Evolutionary conservation across 2,888 invertebrate species (phyloP), one percentile per base, ranked within the genome.

Genomic region (Pachymerium ferrugineum): DNA sequence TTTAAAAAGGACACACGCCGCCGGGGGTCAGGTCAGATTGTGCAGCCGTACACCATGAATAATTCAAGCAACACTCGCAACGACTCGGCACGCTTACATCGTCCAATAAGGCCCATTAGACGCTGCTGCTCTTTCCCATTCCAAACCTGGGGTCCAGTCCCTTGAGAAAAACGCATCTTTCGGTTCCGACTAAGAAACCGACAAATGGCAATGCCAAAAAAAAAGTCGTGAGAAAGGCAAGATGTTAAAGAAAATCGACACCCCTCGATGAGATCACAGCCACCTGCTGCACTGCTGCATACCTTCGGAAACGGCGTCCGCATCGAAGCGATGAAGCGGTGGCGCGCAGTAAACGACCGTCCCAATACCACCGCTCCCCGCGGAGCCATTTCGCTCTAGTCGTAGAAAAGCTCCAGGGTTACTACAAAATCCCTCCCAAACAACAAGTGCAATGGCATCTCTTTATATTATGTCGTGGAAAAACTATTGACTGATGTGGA

Each of bases 21-120:
- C 54, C 22, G 22, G 31, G 19, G 69, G 69, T 68, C 68, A 68
- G 68, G 69, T 69, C 69, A 69, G 69, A 69, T 69, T 69, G 33
- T 16, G 69, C 69, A 30, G 31, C 30, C 69, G 69, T 54, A 54
- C 31, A 19, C 3, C 69, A 30, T 69, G 69, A 69, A 69, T 69
- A 69, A 69, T 69, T 69, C 69, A 69, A 29, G 29, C 31, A 69
- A 69, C 69, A 69, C 14, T 29, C 31, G 69, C 69, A 12, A 69
- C 33, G 30, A 31, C 69, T 16, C 33, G 33, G 33, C 69, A 30
- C n/a, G 69, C 69, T 69, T 33, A 69, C 31, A 69, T 69, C 31
- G 33, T n/a, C 30, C 69, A 69, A 54, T 54, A 54, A 54, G 6
- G 54, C 54, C 54, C 54, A 54, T 54, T 54, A 54, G 25, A 25